Base-by-base conservation (phyloP, 2,888 invertebrate species). In the Pammene fasciana region DNA sequence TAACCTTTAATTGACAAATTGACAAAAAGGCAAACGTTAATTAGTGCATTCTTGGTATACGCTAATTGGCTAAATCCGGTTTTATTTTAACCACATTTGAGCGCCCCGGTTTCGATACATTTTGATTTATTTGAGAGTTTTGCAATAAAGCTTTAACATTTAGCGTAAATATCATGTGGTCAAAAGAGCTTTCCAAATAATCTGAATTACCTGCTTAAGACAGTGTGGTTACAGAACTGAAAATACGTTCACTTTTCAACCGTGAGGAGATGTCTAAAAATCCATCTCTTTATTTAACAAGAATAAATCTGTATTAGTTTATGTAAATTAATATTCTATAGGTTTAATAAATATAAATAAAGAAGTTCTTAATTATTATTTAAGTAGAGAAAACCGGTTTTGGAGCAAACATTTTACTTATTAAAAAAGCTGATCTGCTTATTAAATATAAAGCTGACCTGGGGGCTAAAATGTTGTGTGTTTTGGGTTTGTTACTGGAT, bases 11-110 rank as follows among this genome's bases (percentile, higher is more conserved):
- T 50, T 70, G 74, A 76, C 75, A 75, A 76, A 77, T 76, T 75
- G 70, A 78, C 77, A 77, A 75, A 71, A 76, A 75, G 71, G 65
- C 72, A 71, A 72, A 71, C 57, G 38, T 75, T 79, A 81, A 82
- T 82, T 80, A 79, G 77, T 73, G 70, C 68, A 74, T 75, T 75
- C 77, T 77, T 71, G 76, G 78, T 80, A 78, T 73, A 74, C 18
- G 73, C 79, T 85, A 83, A 85, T 86, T 84, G 82, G 82, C 77
- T 73, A 45, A 65, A 73, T 80, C 81, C 79, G 73, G 76, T 84
- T 83, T 79, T 72, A 26, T 3, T 77, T 77, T 75, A 77, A 72
- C 65, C 48, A 18, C 14, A 16, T 48, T 66, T 60, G 36, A 36
- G 34, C 10, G 68, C 57, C 56, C 68, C 36, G 57, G 62, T 68